Percentiles rank a stretch among this genome's conserved stretches.
Evolutionary conservation across 64 coral and sea anemone genomes (phyloP).

Genomic region (Catalaphyllia jardinei): DNA sequence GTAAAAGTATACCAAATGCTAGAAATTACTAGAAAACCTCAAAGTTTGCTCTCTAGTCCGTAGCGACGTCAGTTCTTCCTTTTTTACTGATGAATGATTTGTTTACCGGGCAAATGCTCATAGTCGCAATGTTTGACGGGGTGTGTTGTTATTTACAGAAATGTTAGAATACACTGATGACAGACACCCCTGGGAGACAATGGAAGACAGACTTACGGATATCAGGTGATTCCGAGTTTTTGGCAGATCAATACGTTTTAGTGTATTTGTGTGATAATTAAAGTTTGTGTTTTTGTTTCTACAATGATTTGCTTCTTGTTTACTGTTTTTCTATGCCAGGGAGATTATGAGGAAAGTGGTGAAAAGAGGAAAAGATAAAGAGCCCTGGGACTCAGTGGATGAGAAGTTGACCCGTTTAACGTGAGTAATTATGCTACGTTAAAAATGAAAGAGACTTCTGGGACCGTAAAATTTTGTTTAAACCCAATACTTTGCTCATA

Average conservation of each 20-base stretch:
- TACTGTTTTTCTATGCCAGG: background rate
- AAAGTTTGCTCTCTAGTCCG: no score
- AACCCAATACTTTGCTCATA: no score
- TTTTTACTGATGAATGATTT: no score
- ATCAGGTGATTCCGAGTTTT: constrained; percentile 44
- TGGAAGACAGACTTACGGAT: constrained; percentile 70
- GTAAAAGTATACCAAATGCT: background rate
- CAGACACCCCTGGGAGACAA: constrained; percentile 80
- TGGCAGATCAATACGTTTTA: no score
- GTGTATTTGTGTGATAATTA: no score
- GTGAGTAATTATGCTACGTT: background rate
- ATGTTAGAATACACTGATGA: constrained; percentile 87
- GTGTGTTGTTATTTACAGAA: constrained; percentile 39
- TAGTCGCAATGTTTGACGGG: background rate
- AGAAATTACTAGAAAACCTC: no score
- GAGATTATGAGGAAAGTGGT: constrained; percentile 29
- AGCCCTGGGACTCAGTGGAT: background rate
- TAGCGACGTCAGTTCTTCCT: no score
- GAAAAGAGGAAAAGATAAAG: constrained; percentile 17
- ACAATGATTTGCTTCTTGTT: background rate
- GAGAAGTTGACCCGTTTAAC: background rate
- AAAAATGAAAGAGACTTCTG: no score
- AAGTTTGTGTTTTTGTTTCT: background rate
- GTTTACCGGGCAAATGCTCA: no score
- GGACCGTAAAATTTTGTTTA: no score